These are phyloP conservation scores for Naso thynnoides DNA, from an alignment of 2,797 vertebrate species.

Conservation along the genomic window DNA sequence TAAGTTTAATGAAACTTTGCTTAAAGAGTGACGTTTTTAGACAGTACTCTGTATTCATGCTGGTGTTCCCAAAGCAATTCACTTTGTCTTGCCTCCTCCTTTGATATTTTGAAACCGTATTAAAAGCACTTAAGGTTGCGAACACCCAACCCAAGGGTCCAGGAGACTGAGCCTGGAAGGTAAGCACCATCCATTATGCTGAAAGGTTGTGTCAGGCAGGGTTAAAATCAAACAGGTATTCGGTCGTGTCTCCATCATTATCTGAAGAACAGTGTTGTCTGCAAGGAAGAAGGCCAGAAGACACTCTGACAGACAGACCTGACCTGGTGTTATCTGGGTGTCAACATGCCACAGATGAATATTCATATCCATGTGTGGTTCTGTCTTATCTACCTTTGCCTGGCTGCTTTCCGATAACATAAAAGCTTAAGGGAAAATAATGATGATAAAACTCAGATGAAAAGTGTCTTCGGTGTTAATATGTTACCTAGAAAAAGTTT, in stretches of 20 bases:
- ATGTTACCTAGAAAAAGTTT: conserved; percentile 5
- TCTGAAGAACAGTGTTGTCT: conserved; percentile 61
- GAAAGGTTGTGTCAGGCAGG: conserved; percentile 66
- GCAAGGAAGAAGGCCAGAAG: conserved; percentile 66
- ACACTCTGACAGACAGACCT: conserved; percentile 69
- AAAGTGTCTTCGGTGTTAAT: conserved; percentile 23
- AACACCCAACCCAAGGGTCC: conserved; percentile 31
- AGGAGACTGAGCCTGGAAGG: conserved; percentile 35
- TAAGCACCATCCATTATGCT: conserved; percentile 57
- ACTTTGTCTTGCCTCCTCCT: conserved; percentile 19
- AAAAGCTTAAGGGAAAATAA: conserved; percentile 42
- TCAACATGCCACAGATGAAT: conserved; percentile 69
- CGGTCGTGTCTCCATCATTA: conserved; percentile 57
- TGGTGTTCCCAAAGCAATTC: conserved; percentile 21
- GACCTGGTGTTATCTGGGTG: conserved; percentile 68
- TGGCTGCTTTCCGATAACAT: conserved; percentile 60
- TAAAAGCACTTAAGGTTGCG: conserved; percentile 63
- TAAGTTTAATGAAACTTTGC: conserved; percentile 22
- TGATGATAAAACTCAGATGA: conserved; percentile 23
- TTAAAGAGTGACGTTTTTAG: conserved; percentile 20
- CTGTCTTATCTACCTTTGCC: conserved; percentile 36
- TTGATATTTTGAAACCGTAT: conserved; percentile 65
- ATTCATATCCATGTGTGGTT: conserved; percentile 59
- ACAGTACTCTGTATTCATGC: conserved; percentile 40
- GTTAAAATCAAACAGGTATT: conserved; percentile 67